Evolutionary conservation across 1,140 invertebrate species (phyloP).

Genomic region (Drosophila mojavensis): DNA sequence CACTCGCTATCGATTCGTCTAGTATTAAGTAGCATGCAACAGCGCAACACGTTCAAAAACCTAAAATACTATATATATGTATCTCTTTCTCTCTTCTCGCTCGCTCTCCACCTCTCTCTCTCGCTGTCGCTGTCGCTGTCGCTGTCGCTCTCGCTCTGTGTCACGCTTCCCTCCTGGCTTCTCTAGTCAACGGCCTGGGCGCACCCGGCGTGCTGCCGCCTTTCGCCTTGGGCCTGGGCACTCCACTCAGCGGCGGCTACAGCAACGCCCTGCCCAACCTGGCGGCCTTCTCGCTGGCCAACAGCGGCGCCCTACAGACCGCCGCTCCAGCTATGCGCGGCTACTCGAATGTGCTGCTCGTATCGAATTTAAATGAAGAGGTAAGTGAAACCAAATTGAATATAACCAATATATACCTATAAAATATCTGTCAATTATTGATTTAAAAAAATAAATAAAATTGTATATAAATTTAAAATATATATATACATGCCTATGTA

Average conservation of each 20-base stretch:
- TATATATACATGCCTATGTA: slow-evolving; percentile 1
- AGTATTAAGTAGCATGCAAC: slow-evolving; percentile 63
- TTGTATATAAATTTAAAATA: not conserved
- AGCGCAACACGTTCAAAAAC: slow-evolving; percentile 2
- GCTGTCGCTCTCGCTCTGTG: not conserved
- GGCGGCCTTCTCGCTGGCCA: slow-evolving; percentile 88
- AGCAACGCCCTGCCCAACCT: slow-evolving; percentile 89
- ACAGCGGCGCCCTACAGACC: slow-evolving; percentile 86
- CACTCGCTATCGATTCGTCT: slow-evolving; percentile 75
- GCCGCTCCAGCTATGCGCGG: slow-evolving; percentile 88
- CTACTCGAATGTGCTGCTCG: slow-evolving; percentile 93
- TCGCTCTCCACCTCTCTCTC: slow-evolving; percentile 23
- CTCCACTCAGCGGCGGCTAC: slow-evolving; percentile 89
- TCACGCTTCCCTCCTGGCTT: not conserved
- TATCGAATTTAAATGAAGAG: slow-evolving; percentile 96
- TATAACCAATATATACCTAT: too few relatives aligned
- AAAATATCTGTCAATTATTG: too few relatives aligned
- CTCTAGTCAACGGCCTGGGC: slow-evolving; percentile 85
- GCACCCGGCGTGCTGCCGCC: slow-evolving; percentile 93
- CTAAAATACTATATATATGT: slow-evolving; percentile 19
- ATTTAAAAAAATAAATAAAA: not conserved
- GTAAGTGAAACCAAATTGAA: slow-evolving; percentile 84
- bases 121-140: slow-evolving; percentile 25
- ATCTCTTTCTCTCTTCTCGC: slow-evolving; percentile 22
- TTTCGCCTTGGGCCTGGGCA: slow-evolving; percentile 88